These are phyloP conservation scores for Pristionchus japonicus DNA, from an alignment of 2,888 invertebrate genomes.

Conservation along the genomic window DNA sequence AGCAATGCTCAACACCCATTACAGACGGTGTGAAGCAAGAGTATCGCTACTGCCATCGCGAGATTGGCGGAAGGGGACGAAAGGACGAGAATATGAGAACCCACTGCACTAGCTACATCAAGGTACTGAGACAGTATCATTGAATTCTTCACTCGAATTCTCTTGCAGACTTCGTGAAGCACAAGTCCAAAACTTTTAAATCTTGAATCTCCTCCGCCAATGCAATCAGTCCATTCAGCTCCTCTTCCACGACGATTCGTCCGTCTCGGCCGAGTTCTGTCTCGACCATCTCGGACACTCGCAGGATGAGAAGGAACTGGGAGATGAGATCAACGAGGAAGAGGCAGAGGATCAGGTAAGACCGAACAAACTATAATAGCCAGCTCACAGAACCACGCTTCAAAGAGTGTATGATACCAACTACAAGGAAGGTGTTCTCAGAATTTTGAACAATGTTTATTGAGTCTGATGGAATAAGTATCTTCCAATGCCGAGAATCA, in stretches of 20 bases:
- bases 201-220: no score
- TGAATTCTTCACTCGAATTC: no score
- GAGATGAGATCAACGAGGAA: not conserved
- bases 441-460: no score
- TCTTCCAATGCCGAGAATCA: no score
- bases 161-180: no score
- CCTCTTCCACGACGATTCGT: not conserved
- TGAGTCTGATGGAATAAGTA: no score
- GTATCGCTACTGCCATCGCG: constrained; percentile 15
- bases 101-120: constrained; percentile 4
- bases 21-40: constrained; percentile 19
- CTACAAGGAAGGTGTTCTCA: no score
- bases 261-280: constrained; percentile 21
- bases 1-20: not conserved
- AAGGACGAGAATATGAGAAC: not conserved
- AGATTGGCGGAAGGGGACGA: not conserved
- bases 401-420: no score
- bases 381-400: no score
- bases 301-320: not conserved
- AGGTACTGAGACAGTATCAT: not conserved
- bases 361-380: not conserved
- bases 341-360: not conserved
- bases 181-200: no score
- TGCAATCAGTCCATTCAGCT: not conserved
- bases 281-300: constrained; percentile 16